phyloP scores from a whole-genome alignment of 2,888 invertebrate species.

The Dasypolia templi region DNA sequence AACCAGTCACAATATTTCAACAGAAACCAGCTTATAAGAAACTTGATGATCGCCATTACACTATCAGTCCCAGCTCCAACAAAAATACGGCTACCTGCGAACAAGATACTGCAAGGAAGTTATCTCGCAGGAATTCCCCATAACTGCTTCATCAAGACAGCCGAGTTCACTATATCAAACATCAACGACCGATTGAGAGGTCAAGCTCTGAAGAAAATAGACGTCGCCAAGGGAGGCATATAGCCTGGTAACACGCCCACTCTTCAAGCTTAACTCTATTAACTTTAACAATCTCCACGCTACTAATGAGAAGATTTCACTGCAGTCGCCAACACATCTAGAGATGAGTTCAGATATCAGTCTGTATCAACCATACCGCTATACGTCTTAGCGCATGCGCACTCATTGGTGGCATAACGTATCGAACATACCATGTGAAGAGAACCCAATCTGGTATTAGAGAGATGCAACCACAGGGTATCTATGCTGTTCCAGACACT shows the following conservation, averaged over 20 bases:
- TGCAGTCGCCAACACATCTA: neutral
- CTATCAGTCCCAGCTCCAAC: constrained; percentile 2
- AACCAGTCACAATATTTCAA: neutral
- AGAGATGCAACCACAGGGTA: neutral
- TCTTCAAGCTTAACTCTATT: neutral
- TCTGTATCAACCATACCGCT: constrained; percentile 4
- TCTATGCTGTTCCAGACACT: neutral
- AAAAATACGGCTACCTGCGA: neutral
- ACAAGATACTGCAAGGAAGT: neutral
- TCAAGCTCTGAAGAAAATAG: constrained; percentile 5
- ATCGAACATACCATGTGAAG: neutral
- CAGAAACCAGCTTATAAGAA: constrained; percentile 7
- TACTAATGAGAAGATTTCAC: neutral
- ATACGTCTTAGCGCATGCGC: neutral
- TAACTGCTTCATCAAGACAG: neutral
- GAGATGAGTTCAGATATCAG: neutral
- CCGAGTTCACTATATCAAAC: constrained; percentile 1
- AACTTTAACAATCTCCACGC: neutral
- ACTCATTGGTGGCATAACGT: neutral
- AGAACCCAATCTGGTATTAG: neutral
- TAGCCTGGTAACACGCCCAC: neutral
- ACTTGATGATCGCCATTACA: constrained; percentile 3
- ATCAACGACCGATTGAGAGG: neutral
- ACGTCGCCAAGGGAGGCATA: neutral
- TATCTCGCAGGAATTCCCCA: neutral